These are phyloP conservation scores for Herpailurus yagouaroundi DNA, from an alignment of 2,113 vertebrate species.

Conservation along the genomic window DNA sequence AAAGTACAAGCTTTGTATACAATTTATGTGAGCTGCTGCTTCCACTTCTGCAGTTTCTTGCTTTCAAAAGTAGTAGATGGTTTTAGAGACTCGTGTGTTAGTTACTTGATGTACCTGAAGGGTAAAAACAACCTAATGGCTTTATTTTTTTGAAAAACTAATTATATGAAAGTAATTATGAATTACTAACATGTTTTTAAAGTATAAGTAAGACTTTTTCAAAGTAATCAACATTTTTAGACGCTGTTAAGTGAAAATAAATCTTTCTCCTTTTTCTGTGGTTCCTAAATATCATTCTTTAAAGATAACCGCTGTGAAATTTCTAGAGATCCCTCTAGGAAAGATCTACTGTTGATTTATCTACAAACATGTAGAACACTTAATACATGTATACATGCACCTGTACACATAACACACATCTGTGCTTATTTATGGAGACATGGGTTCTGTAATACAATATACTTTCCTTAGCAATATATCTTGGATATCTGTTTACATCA, in stretches of 20 bases:
- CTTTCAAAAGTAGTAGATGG: not conserved
- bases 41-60: not conserved
- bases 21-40: slow-evolving; percentile 39
- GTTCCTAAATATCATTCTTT: slow-evolving; percentile 4
- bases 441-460: not conserved
- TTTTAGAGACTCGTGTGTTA: not conserved
- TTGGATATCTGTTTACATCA: not conserved
- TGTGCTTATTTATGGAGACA: not conserved
- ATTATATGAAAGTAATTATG: not conserved
- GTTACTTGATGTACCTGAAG: not conserved
- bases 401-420: not conserved
- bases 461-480: not conserved
- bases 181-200: not conserved
- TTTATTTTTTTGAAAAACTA: not conserved
- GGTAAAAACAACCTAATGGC: not conserved
- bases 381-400: rapidly evolving
- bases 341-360: not conserved
- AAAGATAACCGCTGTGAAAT: not conserved
- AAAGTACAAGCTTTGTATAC: slow-evolving; percentile 57
- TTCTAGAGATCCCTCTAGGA: not conserved
- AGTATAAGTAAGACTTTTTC: not conserved
- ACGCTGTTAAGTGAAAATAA: not conserved
- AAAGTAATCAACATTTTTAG: slow-evolving; percentile 9
- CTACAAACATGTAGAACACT: not conserved
- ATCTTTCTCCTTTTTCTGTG: not conserved